Evolutionary conservation across 2,888 invertebrate species (phyloP).

Genomic region (Thymelicus acteon): DNA sequence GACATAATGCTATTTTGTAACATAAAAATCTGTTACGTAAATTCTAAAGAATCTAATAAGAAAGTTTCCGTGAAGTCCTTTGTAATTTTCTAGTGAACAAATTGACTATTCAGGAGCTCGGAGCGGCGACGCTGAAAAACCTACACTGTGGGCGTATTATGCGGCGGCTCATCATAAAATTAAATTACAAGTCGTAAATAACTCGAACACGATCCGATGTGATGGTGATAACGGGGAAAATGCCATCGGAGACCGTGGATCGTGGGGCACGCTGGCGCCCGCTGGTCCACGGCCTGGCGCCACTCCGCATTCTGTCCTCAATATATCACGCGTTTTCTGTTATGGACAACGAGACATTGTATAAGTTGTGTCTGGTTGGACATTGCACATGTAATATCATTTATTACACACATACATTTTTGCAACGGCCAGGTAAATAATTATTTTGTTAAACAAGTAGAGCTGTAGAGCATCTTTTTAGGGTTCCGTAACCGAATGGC

Average conservation of each 20-base stretch:
- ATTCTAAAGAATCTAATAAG: no score
- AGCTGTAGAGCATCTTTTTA: no score
- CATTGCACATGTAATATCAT: no score
- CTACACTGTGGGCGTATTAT: not conserved
- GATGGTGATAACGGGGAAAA: not conserved
- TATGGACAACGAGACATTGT: not conserved
- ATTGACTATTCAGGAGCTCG: conserved; percentile 14
- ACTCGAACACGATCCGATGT: conserved; percentile 2
- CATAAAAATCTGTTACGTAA: no score
- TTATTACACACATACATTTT: no score
- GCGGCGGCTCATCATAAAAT: conserved; percentile 15
- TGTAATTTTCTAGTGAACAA: not conserved
- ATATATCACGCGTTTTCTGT: conserved; percentile 14
- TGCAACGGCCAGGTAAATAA: no score
- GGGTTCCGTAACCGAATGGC: no score
- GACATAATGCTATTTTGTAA: no score
- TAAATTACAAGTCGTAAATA: conserved; percentile 15
- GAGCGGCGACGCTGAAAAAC: conserved; percentile 3
- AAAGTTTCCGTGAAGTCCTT: not conserved
- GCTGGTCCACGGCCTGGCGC: not conserved
- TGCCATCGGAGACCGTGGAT: not conserved
- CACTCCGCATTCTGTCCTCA: conserved; percentile 18
- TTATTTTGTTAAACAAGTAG: no score
- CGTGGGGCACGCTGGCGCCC: conserved; percentile 2
- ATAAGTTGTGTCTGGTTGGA: not conserved